Base-by-base conservation (phyloP, 2,888 invertebrate species). In the Campoplex capitator region DNA sequence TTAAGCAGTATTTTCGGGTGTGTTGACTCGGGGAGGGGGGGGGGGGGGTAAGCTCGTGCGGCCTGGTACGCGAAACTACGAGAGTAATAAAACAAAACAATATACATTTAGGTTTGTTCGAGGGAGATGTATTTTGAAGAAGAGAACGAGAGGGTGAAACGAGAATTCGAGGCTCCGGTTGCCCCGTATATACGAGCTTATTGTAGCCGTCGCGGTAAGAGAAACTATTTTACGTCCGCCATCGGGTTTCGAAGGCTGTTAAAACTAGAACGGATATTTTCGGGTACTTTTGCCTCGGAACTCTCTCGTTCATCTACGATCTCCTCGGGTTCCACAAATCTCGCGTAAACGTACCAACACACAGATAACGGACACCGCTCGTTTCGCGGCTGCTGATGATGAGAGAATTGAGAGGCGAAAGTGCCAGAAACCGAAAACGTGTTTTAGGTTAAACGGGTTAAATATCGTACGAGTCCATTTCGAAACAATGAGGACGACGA, bases 241-340 rank as follows among this genome's bases (percentile, higher is more conserved):
- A 88, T 45, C 8, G n/a, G 42, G 56, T 75, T 87, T 88, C 88
- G 88, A 90, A 90, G 89, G 89, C 88, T 88, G 91, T 90, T 92
- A 90, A 92, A 92, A 92, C 92, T 92, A 89, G 91, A 91, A 88
- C 92, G 91, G 90, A 91, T 92, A 92, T 92, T 92, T 91, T 86
- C 23, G 89, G 91, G 89, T 90, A 71, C 87, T 90, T 88, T 91
- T 75, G 86, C 82, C 70, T 62, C 84, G 74, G 18, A 80, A 81
- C 74, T 65, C 81, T 23, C 23, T 81, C 78, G 58, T 35, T 74
- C 58, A 71, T 85, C 62, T 42, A 62, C 54, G 73, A 73, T 70
- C 81, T 71, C 38, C 67, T 67, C 67, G 51, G 42, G 51, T 84
- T 81, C 67, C 67, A 58, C 71, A 70, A 71, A 68, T 77, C 56